phyloP scores from a whole-genome alignment of 2,113 vertebrate species.

The Lonchura striata region DNA sequence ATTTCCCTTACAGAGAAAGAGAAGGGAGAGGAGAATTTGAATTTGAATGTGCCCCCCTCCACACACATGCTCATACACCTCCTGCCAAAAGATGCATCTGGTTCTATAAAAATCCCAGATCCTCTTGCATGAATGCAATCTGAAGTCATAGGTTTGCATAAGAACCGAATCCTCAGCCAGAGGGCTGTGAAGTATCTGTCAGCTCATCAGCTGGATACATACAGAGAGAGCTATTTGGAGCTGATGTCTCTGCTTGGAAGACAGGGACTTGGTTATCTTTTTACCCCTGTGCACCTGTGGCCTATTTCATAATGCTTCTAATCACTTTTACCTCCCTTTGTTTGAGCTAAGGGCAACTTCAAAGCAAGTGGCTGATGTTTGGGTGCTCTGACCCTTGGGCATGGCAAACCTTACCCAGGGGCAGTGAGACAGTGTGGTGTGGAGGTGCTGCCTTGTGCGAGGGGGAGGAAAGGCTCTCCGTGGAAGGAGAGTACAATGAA shows the following conservation, averaged over 20 bases:
- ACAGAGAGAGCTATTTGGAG: slow-evolving; percentile 4
- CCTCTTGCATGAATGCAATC: slow-evolving; percentile 39
- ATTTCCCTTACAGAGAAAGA: neutral
- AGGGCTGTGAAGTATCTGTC: slow-evolving; percentile 55
- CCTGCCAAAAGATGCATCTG: slow-evolving; percentile 65
- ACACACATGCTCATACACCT: neutral
- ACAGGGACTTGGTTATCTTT: neutral
- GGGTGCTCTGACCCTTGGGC: fast-evolving
- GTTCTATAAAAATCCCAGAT: slow-evolving; percentile 48
- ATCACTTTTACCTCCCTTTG: neutral
- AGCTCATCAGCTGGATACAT: slow-evolving; percentile 31
- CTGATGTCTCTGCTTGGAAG: neutral
- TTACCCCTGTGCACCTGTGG: slow-evolving; percentile 17
- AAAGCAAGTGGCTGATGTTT: neutral
- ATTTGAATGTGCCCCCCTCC: slow-evolving; percentile 7
- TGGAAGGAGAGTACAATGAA: fast-evolving
- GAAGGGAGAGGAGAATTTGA: slow-evolving; percentile 16
- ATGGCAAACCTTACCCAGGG: neutral
- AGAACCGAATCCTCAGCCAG: slow-evolving; percentile 46
- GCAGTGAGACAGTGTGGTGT: fast-evolving
- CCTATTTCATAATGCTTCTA: neutral
- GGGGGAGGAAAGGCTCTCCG: neutral
- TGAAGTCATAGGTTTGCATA: slow-evolving; percentile 55
- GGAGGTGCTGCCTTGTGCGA: neutral
- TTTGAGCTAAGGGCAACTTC: neutral